Conservation (phyloP, 2,888 invertebrate species). For the Gandaritis pyraliata region DNA sequence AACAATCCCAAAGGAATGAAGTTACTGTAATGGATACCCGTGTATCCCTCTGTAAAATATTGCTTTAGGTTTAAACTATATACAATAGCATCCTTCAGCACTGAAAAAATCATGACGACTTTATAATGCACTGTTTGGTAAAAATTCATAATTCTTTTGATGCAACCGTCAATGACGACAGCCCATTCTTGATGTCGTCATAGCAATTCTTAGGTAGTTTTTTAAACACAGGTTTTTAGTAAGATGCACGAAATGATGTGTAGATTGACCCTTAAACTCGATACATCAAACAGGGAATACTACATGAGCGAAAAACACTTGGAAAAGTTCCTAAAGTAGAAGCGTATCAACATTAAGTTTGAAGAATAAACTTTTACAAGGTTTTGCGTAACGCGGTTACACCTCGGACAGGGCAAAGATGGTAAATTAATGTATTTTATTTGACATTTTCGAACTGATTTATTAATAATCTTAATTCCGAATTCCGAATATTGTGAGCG, state of each 20-base stretch:
- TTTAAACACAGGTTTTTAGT: neutral
- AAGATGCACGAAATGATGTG: neutral
- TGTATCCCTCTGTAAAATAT: constrained; percentile 19
- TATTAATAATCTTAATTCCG: too few relatives aligned
- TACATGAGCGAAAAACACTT: constrained; percentile 9
- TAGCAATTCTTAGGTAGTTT: too few relatives aligned
- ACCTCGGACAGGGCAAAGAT: too few relatives aligned
- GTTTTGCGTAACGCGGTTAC: neutral
- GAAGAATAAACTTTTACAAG: neutral
- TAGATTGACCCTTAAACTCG: constrained; percentile 8
- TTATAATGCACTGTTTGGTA: too few relatives aligned
- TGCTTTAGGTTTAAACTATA: constrained; percentile 9
- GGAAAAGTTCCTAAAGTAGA: neutral
- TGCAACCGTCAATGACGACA: too few relatives aligned
- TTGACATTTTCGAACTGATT: too few relatives aligned
- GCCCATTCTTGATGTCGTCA: too few relatives aligned
- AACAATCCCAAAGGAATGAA: constrained; percentile 27
- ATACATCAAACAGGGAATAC: constrained; percentile 25
- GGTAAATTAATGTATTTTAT: too few relatives aligned
- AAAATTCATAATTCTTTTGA: too few relatives aligned
- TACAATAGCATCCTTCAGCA: constrained; percentile 1
- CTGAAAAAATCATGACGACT: neutral
- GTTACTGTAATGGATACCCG: constrained; percentile 24
- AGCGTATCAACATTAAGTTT: constrained; percentile 3
- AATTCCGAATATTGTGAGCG: too few relatives aligned